A percentile compares a stretch with the other conserved stretches of the same genome.
phyloP scores from a whole-genome alignment of 2,797 vertebrate species.

The Philypnodon macrostomus region DNA sequence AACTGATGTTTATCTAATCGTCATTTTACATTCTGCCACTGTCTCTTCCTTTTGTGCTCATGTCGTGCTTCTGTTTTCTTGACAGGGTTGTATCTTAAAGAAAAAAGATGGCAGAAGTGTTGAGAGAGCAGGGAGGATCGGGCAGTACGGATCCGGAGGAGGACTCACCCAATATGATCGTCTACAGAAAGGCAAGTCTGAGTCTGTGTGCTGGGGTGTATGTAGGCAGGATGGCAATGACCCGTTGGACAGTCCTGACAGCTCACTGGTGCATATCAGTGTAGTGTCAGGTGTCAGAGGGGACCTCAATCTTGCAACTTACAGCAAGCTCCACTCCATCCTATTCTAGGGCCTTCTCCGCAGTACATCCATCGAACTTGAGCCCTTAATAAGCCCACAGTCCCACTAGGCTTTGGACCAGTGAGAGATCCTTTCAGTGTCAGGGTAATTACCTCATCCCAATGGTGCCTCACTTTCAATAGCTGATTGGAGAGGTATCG shows the following conservation, averaged over 20 bases:
- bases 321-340: conserved; percentile 14
- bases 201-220: conserved; percentile 11
- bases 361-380: conserved; percentile 26
- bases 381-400: conserved; percentile 49
- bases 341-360: conserved; percentile 13
- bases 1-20: conserved; percentile 39
- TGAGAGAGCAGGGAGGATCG: conserved; percentile 74
- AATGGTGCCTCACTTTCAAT: conserved; percentile 48
- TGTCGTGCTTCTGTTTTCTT: conserved; percentile 14
- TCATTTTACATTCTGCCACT: conserved; percentile 17
- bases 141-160: conserved; percentile 84
- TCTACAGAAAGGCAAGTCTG: conserved; percentile 90
- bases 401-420: conserved; percentile 30
- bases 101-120: conserved; percentile 85
- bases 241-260: conserved; percentile 32
- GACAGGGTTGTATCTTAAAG: conserved; percentile 45
- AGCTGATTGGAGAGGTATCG: conserved; percentile 53
- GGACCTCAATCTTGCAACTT: conserved; percentile 22
- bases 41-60: conserved; percentile 8
- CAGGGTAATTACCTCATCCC: conserved; percentile 55
- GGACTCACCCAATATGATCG: conserved; percentile 93
- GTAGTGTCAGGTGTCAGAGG: conserved; percentile 36
- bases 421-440: conserved; percentile 48
- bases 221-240: conserved; percentile 29
- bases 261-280: conserved; percentile 41